Conservation (phyloP, 1,140 invertebrate species). For the Ylistrum balloti region DNA sequence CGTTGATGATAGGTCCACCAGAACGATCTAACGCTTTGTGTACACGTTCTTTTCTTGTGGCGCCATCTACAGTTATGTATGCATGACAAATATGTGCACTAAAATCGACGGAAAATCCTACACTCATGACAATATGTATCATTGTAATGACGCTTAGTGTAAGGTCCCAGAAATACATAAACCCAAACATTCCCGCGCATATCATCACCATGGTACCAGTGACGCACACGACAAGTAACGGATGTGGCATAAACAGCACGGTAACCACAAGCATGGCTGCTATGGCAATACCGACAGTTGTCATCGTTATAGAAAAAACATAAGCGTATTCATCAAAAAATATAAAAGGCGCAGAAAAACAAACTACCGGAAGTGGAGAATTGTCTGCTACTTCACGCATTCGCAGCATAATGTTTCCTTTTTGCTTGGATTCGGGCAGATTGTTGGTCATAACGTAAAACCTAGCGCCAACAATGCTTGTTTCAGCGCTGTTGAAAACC, state of each 20-base stretch:
- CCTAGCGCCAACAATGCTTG: constrained; percentile 88
- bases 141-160: constrained; percentile 83
- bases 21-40: constrained; percentile 93
- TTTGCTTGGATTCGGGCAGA: constrained; percentile 52
- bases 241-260: constrained; percentile 50
- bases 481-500: constrained; percentile 89
- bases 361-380: constrained; percentile 52
- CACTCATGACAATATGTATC: constrained; percentile 99
- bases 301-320: constrained; percentile 95
- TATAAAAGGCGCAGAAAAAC: constrained; percentile 69
- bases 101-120: constrained; percentile 98
- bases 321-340: constrained; percentile 90
- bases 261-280: constrained; percentile 89
- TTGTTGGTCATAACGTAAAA: constrained; percentile 64
- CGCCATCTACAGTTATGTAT: constrained; percentile 91
- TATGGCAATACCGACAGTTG: constrained; percentile 95
- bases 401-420: constrained; percentile 66
- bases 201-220: constrained; percentile 50
- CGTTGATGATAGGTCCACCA: constrained; percentile 96
- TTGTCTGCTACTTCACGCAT: constrained; percentile 65
- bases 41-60: constrained; percentile 86
- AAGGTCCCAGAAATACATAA: constrained; percentile 45
- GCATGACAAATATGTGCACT: constrained; percentile 98
- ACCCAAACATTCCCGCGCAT: constrained; percentile 47
- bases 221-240: constrained; percentile 42